Conservation (phyloP, 2,888 invertebrate genomes). For the Agonopterix heracliana region DNA sequence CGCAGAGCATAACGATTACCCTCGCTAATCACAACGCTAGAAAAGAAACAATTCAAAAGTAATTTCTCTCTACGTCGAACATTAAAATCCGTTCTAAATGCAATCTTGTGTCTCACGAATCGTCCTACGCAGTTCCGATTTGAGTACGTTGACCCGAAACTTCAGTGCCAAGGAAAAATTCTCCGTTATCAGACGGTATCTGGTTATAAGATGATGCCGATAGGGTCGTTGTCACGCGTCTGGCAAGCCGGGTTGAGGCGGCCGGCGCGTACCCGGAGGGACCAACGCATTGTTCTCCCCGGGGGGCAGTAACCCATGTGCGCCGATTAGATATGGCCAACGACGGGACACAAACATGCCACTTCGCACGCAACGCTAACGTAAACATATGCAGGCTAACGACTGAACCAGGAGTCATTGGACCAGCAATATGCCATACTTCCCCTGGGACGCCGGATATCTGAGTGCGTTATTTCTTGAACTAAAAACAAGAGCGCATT, state of each 20-base stretch:
- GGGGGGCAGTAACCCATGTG: constrained; percentile 72
- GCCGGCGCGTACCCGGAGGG: constrained; percentile 18
- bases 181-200: constrained; percentile 7
- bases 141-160: constrained; percentile 4
- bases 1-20: constrained; percentile 8
- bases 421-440: not conserved
- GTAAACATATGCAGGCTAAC: constrained; percentile 17
- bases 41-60: not conserved
- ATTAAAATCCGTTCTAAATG: not conserved
- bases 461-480: not conserved
- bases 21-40: not conserved
- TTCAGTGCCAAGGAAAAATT: constrained; percentile 2
- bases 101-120: not conserved
- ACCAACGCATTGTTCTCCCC: constrained; percentile 73
- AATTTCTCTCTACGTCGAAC: not conserved
- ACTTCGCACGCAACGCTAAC: constrained; percentile 15
- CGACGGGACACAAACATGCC: constrained; percentile 30
- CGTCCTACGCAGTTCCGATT: constrained; percentile 7
- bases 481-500: no score
- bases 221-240: constrained; percentile 25
- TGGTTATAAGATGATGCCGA: constrained; percentile 4
- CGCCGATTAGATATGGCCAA: constrained; percentile 63
- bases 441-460: not conserved
- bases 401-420: not conserved
- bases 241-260: not conserved